Conservation (phyloP, 2,888 invertebrate species). For the Vesta saturnalis region DNA sequence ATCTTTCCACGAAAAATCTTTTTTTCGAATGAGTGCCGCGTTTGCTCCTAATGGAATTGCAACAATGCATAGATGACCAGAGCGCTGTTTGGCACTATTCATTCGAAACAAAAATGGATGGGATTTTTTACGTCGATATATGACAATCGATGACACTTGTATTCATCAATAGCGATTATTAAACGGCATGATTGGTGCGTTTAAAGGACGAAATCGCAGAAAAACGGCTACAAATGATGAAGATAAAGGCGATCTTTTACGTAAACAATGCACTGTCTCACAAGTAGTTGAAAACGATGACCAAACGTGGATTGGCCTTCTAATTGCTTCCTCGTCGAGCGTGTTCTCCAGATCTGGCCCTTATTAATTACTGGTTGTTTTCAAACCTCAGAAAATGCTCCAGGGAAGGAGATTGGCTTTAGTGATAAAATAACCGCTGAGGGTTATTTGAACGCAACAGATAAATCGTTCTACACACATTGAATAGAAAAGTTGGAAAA, state of each 20-base stretch:
- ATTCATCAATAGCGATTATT: background rate
- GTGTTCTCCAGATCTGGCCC: no score
- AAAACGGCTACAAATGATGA: background rate
- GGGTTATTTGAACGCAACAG: no score
- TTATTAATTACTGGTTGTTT: no score
- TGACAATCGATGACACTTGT: background rate
- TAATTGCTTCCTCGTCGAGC: background rate
- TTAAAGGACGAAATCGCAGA: background rate
- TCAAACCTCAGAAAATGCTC: no score
- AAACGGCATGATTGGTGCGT: background rate
- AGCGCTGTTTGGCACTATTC: background rate
- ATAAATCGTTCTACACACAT: no score
- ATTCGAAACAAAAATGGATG: background rate
- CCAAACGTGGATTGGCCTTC: background rate
- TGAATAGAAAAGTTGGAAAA: no score
- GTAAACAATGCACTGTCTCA: background rate
- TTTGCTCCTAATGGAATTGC: no score
- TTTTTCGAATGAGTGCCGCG: no score
- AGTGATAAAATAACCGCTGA: no score
- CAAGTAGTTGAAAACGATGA: background rate
- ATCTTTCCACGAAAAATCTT: no score
- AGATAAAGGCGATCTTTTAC: background rate
- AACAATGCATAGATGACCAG: no score
- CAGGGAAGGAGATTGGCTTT: no score
- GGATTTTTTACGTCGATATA: background rate